phyloP scores from a whole-genome alignment of 2,797 vertebrate genomes.

The Tapirus indicus region DNA sequence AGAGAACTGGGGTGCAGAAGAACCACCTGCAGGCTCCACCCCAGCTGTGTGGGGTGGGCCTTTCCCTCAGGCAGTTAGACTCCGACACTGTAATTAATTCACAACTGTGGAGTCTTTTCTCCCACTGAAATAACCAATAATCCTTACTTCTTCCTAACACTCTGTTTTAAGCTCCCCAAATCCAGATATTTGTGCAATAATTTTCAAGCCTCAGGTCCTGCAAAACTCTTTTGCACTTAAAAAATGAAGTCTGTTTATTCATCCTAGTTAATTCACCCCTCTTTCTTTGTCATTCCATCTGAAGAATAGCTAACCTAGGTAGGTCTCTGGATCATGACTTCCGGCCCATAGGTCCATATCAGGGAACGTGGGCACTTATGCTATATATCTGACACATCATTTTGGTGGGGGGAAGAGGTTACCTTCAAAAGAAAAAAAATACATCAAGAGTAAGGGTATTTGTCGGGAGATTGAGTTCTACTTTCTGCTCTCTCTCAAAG shows the following conservation, averaged over 20 bases:
- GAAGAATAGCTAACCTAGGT: background rate
- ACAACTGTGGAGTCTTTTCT: background rate
- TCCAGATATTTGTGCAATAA: background rate
- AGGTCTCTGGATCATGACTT: background rate
- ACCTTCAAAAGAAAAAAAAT: too few species aligned
- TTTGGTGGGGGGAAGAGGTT: background rate
- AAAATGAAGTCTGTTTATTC: background rate
- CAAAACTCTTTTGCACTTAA: background rate
- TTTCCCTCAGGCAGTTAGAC: rapidly evolving
- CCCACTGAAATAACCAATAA: background rate
- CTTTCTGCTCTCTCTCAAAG: rapidly evolving
- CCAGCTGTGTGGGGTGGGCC: rapidly evolving
- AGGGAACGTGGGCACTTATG: background rate
- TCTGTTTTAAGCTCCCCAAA: too few species aligned
- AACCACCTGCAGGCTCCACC: rapidly evolving
- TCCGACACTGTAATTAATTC: rapidly evolving
- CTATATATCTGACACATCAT: rapidly evolving
- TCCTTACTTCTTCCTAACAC: background rate
- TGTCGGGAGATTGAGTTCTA: background rate
- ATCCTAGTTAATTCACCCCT: too few species aligned
- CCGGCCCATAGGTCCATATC: rapidly evolving
- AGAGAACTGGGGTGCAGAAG: too few species aligned
- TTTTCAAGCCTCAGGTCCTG: background rate
- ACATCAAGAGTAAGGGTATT: rapidly evolving
- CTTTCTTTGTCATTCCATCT: too few species aligned